These are phyloP conservation scores for Rhynchomys soricoides DNA, from an alignment of 2,113 vertebrate species.

Conservation along the genomic window DNA sequence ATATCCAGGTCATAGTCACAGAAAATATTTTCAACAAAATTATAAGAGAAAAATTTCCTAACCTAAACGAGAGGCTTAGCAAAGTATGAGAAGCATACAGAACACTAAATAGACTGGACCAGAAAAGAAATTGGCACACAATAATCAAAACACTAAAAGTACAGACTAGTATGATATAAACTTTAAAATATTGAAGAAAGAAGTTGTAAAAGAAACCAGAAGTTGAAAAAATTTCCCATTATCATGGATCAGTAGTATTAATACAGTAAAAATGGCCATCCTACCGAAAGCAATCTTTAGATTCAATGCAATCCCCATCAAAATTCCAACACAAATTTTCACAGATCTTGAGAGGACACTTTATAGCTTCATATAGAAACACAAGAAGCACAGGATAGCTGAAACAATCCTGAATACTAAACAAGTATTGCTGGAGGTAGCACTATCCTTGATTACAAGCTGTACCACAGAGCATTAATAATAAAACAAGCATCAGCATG, in stretches of 20 bases:
- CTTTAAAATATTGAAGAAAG: background rate
- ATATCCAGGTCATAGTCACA: background rate
- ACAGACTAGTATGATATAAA: background rate
- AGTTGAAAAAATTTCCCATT: background rate
- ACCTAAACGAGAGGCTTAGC: background rate
- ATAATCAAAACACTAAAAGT: background rate
- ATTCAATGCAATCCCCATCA: background rate
- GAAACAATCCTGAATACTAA: background rate
- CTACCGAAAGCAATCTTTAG: background rate
- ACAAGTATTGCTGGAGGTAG: background rate
- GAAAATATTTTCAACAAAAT: background rate
- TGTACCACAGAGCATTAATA: background rate
- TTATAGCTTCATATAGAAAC: background rate
- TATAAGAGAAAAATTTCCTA: background rate
- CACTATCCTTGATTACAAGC: background rate
- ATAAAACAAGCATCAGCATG: background rate
- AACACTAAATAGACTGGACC: background rate
- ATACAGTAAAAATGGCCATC: background rate
- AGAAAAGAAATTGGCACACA: background rate
- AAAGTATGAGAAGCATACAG: background rate
- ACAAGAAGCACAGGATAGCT: background rate
- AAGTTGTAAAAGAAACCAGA: background rate
- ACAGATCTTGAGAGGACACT: background rate
- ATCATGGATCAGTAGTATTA: background rate
- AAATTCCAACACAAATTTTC: background rate